These are phyloP conservation scores for Choloepus didactylus DNA, from an alignment of 2,797 vertebrate genomes.

Conservation along the genomic window DNA sequence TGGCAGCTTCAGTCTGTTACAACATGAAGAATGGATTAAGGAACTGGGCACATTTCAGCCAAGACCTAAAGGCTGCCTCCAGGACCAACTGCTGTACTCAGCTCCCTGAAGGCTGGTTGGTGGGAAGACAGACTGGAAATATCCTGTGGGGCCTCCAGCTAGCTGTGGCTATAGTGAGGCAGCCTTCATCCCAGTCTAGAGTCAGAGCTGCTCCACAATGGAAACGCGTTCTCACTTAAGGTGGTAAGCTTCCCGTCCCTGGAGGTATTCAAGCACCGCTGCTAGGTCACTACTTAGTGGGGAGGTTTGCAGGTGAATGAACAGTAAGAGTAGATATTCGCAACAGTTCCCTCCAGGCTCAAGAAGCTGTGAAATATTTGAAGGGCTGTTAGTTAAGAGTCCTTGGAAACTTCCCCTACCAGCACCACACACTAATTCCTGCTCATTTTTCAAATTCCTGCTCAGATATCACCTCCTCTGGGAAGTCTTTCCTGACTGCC, in stretches of 20 bases:
- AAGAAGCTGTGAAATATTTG: not conserved
- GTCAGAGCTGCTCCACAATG: not conserved
- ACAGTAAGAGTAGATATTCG: not conserved
- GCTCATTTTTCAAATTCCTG: not conserved
- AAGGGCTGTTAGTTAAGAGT: not conserved
- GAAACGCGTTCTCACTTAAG: not conserved
- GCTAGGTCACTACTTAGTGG: not conserved
- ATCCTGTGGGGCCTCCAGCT: too few species aligned
- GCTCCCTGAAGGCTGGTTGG: not conserved
- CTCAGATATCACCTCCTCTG: not conserved
- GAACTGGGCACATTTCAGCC: not conserved
- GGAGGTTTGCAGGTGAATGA: not conserved
- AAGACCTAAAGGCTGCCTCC: not conserved
- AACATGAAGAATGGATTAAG: not conserved
- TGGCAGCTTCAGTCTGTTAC: not conserved
- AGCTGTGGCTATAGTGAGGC: not conserved
- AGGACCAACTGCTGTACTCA: not conserved
- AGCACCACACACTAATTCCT: not conserved
- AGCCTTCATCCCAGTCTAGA: not conserved
- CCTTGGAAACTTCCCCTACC: not conserved
- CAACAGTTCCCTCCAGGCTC: not conserved
- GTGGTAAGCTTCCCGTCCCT: not conserved
- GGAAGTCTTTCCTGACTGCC: not conserved
- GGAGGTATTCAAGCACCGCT: not conserved
- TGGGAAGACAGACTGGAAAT: accelerated